Evolutionary conservation across 2,797 vertebrate species (phyloP).

Genomic region (Diplodus puntazzo): DNA sequence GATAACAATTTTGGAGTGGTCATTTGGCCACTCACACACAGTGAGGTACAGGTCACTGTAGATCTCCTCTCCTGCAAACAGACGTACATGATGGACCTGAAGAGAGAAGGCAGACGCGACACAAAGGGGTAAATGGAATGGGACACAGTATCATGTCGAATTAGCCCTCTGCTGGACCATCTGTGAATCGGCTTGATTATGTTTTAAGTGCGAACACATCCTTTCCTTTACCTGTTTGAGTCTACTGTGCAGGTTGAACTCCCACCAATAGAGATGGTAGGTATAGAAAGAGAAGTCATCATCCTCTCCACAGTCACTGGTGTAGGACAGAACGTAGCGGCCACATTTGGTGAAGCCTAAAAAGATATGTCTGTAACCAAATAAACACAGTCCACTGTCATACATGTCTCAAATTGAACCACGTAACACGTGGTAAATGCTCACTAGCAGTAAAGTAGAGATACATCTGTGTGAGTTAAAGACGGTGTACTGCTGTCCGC

Average conservation of each 20-base stretch:
- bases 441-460: neutral
- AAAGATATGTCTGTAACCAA: constrained; percentile 91
- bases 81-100: constrained; percentile 93
- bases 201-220: neutral
- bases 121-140: neutral
- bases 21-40: constrained; percentile 96
- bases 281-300: constrained; percentile 95
- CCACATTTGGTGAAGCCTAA: constrained; percentile 97
- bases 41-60: constrained; percentile 96
- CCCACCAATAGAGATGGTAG: constrained; percentile 98
- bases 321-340: constrained; percentile 95
- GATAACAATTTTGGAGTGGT: constrained; percentile 94
- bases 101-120: neutral
- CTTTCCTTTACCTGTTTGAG: constrained; percentile 89
- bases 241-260: constrained; percentile 96
- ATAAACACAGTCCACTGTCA: neutral
- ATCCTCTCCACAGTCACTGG: constrained; percentile 92
- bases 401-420: neutral
- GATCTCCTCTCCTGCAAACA: constrained; percentile 95
- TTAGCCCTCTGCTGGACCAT: too few species aligned
- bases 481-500: neutral
- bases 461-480: neutral
- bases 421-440: neutral
- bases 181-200: neutral
- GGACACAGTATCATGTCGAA: neutral